Evolutionary conservation across 2,888 invertebrate species (phyloP), one percentile per base, ranked within the genome.

Genomic region (Heteropelma amictum): DNA sequence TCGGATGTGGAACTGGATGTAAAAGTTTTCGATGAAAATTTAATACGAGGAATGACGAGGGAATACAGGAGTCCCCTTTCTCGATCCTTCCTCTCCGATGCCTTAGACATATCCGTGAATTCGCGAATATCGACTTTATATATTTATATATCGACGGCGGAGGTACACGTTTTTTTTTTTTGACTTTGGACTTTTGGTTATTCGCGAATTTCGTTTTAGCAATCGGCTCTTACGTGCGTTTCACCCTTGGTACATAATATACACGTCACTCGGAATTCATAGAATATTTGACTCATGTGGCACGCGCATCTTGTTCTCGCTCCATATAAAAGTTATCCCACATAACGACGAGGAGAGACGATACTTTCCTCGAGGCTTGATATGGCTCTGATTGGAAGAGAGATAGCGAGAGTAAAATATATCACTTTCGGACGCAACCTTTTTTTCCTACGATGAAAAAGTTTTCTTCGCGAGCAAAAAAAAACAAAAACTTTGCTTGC

Each of bases 241-340:
- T 61, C 74, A 68, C 54, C 60, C 72, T 70, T 71, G 56, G 61
- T 53, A 28, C 28, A 26, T 26, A 60, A 61, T 53, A 28, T 19
- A 26, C 21, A 60, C 72, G 77, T 78, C 80, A 77, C 82, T 85
- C 81, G 79, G 80, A 84, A 85, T 85, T 85, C 82, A 85, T 84
- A 82, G 84, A 86, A 86, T 85, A 85, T 85, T 86, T 84, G 82
- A 85, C 86, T 77, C 60, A 23, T 17, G 17, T 7, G 21, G 38
- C 28, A 68, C 56, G 49, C 47, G 19, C 38, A 2, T 28, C 28
- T 58, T 6, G 28, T 19, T 28, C 19, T 10, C 14, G n/a, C 17
- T 17, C 3, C 35, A 14, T 17, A 30, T 19, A 2, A 6, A 60
- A 45, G 26, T 63, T 63, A 38, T 51, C n/a, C 19, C 28, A 30